Base-by-base conservation (phyloP, 2,888 invertebrate species). In the Ethmia dodecea region DNA sequence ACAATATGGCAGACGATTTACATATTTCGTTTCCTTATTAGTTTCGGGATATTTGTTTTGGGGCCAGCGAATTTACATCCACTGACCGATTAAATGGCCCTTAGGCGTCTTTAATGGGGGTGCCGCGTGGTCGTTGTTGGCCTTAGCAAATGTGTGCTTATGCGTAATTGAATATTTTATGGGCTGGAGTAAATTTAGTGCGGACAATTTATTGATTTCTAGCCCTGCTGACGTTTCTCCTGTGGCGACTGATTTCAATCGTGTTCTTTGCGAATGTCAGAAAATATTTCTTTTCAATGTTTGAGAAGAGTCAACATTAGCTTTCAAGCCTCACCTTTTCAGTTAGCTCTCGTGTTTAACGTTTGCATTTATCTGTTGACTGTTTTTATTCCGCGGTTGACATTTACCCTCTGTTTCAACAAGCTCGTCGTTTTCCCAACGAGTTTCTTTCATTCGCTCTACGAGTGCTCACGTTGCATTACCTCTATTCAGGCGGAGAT, bases 11-110 rank as follows among this genome's bases (percentile, higher is more conserved):
- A 80, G 70, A 72, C 78, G 76, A 86, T 86, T 86, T 86, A 86
- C 86, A 84, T 86, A 86, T 86, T 86, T 84, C 86, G 86, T 83
- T 86, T 86, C 84, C 86, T 86, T 86, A 84, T 86, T 86, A 86
- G 84, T 84, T 86, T 83, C 72, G 83, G 86, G 81, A 80, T 84
- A 84, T 86, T 86, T 84, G 86, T 86, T 83, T 84, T 84, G 74
- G 86, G 83, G 80, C 79, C 69, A 68, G 60, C 69, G 76, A 81
- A 84, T 84, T 84, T 86, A 84, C 86, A 84, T 86, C 77, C 78
- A 79, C 86, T 86, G 86, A 86, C 86, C 86, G 84, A 86, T 84
- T 86, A 86, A 84, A 86, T 83, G 83, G 83, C 86, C 86, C 83
- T 84, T 83, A 83, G 84, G 86, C 83, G 79, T 81, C 86, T 84